A percentile compares a stretch with the other conserved stretches of the same genome.
These are phyloP conservation scores for Setipinna tenuifilis DNA, from an alignment of 2,797 vertebrate genomes.

Conservation along the genomic window DNA sequence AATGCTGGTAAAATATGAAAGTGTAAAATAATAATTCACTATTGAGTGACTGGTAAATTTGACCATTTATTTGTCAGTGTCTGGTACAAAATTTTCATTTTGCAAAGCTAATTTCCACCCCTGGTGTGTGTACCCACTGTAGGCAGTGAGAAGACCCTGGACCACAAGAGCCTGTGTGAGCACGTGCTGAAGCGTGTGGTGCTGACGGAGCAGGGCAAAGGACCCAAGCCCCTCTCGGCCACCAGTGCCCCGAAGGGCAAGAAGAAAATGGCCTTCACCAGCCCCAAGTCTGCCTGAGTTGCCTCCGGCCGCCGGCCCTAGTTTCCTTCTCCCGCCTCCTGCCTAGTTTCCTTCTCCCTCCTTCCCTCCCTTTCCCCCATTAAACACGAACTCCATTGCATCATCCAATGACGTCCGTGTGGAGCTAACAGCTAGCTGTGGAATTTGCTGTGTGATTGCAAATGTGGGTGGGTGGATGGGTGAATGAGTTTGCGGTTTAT, in stretches of 20 bases:
- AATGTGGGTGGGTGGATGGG: background rate
- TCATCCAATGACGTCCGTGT: slow-evolving; percentile 42
- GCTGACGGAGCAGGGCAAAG: background rate
- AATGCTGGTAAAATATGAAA: too few species aligned
- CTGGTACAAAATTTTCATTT: too few species aligned
- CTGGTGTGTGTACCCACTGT: background rate
- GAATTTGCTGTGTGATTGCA: background rate
- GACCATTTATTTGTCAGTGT: too few species aligned
- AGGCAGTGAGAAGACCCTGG: slow-evolving; percentile 19
- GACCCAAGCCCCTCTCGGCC: background rate
- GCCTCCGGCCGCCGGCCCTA: too few species aligned
- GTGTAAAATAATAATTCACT: too few species aligned
- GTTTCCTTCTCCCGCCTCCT: too few species aligned
- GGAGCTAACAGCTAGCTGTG: slow-evolving; percentile 43
- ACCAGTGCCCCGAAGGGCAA: background rate
- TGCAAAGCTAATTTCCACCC: too few species aligned
- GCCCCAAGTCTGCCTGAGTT: background rate
- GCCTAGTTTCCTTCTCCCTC: background rate
- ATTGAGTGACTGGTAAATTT: too few species aligned
- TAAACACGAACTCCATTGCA: slow-evolving; percentile 8
- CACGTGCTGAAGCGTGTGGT: background rate
- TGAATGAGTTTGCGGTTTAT: slow-evolving; percentile 9
- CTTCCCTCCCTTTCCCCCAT: background rate
- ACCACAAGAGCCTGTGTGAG: slow-evolving; percentile 10
- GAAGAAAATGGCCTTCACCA: background rate